Conservation (phyloP, 2,888 invertebrate species). For the Drosophila vallismaia region DNA sequence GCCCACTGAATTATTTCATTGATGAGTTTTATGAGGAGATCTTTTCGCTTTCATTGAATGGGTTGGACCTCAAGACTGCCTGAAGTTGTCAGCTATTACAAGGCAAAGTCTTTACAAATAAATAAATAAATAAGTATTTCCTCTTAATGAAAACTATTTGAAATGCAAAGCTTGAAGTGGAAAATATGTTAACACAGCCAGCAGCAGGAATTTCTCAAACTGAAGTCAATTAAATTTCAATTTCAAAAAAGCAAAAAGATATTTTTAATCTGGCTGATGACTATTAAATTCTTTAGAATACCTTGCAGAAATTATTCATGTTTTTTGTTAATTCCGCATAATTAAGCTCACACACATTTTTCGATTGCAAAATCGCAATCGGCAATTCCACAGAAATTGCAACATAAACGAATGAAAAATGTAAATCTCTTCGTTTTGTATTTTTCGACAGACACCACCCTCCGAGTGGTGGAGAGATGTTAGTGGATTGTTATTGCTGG, state of each 20-base stretch:
- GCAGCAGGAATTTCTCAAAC: constrained; percentile 14
- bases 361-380: constrained; percentile 39
- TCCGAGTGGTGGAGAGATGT: constrained; percentile 15
- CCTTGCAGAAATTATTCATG: background rate
- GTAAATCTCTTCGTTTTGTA: constrained; percentile 27
- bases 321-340: constrained; percentile 17
- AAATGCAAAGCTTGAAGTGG: constrained; percentile 27
- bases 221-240: constrained; percentile 12
- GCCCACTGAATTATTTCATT: constrained; percentile 41
- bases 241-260: too few relatives aligned
- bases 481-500: constrained; percentile 34
- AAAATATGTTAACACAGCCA: constrained; percentile 25
- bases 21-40: constrained; percentile 5
- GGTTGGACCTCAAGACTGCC: constrained; percentile 1
- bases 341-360: constrained; percentile 31
- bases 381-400: constrained; percentile 25
- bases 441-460: constrained; percentile 20
- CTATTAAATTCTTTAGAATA: background rate
- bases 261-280: background rate
- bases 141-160: constrained; percentile 19
- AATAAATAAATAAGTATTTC: constrained; percentile 19
- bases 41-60: background rate
- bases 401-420: constrained; percentile 30
- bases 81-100: constrained; percentile 16
- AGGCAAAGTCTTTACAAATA: background rate